Base-by-base conservation (phyloP, 2,797 vertebrate species). In the Aselliscus stoliczkanus region DNA sequence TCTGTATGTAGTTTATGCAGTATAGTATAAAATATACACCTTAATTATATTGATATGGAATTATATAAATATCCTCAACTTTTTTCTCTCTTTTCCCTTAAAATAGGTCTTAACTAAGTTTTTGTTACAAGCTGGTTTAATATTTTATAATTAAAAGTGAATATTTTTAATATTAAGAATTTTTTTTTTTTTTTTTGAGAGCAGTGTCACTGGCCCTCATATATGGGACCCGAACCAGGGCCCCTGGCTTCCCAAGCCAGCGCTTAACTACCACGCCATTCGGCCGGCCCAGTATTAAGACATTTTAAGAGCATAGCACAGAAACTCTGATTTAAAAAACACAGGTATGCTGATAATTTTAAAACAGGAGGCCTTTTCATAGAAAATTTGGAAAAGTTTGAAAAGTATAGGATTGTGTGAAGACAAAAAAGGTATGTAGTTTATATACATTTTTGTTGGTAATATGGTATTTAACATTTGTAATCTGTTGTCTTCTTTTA, bases 111-210 rank as follows among this genome's bases (percentile, higher is more conserved):
- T 79, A 91, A 50, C 18, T 73, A 64, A 37, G 60, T 62, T 90
- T 91, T 25, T 87, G 9, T 81, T 65, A 29, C 4, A 90, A 83
- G 11, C 23, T 82, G 18, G 29, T 13, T 88, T 93, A 52, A 42
- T 82, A 88, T 56, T 77, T 83, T 88, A 82, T 25, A 87, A 72
- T 88, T 82, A 93, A 82, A 94, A 92, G 15, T 34, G 39, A 70
- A 42, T 73, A 39, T 75, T 95, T 81, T 90, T 81, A 70, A 56
- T 52, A 39, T 23, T 89, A 82, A 65, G 20, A 42, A 6, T 21
- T 54, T 39, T 83, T n/a, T n/a, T n/a, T n/a, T n/a, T n/a, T n/a
- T n/a, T n/a, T n/a, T n/a, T n/a, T n/a, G n/a, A n/a, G n/a, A n/a
- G n/a, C n/a, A n/a, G n/a, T n/a, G n/a, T n/a, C n/a, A n/a, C n/a